Percentiles rank a stretch among this genome's conserved stretches.
Evolutionary conservation across 2,113 vertebrate genomes (phyloP).

Genomic region (Hyla sarda): DNA sequence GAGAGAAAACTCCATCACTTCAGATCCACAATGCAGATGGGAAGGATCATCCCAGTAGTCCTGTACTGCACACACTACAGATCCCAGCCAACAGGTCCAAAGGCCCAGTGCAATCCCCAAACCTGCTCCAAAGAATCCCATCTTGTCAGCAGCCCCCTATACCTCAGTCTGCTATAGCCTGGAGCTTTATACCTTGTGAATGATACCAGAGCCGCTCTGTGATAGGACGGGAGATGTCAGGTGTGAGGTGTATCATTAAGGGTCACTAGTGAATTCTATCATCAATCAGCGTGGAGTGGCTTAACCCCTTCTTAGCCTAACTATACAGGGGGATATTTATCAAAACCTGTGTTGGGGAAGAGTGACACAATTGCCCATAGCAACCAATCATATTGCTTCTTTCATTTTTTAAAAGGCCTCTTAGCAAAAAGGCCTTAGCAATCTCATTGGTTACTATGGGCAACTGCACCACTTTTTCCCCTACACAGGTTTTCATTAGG

Average conservation of each 20-base stretch:
- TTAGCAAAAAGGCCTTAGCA: no score
- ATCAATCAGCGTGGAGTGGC: no score
- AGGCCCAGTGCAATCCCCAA: not conserved
- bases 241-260: not conserved
- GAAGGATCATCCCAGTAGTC: constrained; percentile 32
- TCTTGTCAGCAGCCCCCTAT: constrained; percentile 2
- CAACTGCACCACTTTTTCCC: no score
- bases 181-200: not conserved
- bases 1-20: constrained; percentile 32
- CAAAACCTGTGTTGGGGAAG: no score
- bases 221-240: not conserved
- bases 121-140: not conserved
- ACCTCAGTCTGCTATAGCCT: no score
- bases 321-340: no score
- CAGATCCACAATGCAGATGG: constrained; percentile 19
- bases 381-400: no score
- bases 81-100: not conserved
- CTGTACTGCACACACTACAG: not conserved
- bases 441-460: no score
- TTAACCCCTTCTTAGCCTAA: no score
- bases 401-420: no score
- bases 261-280: not conserved
- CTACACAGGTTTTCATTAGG: no score
- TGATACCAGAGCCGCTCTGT: not conserved
- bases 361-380: no score